phyloP scores from a whole-genome alignment of 2,888 invertebrate genomes.

The Drosophila planitibia region DNA sequence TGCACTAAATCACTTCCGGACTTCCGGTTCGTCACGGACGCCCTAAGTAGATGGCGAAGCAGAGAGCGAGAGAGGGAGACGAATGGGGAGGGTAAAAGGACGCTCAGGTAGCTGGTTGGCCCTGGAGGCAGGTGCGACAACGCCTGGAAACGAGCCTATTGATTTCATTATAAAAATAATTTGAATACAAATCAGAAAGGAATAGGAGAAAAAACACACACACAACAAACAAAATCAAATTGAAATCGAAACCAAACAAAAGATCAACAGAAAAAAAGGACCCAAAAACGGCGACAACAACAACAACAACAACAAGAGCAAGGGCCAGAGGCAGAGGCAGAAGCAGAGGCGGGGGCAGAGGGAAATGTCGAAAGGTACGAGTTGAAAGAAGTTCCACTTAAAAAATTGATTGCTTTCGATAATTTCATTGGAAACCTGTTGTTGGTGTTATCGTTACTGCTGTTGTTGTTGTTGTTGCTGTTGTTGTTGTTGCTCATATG shows the following conservation, averaged over 20 bases:
- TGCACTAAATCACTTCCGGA: constrained; percentile 84
- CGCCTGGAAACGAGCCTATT: constrained; percentile 50
- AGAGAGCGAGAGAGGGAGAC: neutral
- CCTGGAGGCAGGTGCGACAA: constrained; percentile 49
- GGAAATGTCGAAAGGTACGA: constrained; percentile 49
- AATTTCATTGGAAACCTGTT: constrained; percentile 78
- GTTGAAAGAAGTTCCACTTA: constrained; percentile 74
- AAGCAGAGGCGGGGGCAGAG: neutral
- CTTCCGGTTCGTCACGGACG: constrained; percentile 76
- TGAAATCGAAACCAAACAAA: constrained; percentile 77
- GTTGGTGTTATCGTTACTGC: constrained; percentile 28
- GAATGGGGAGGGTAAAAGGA: constrained; percentile 26
- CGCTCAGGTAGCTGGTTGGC: constrained; percentile 43
- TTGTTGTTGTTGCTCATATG: constrained; percentile 43
- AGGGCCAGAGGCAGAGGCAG: neutral
- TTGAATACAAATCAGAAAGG: constrained; percentile 72
- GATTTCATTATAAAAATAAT: constrained; percentile 72
- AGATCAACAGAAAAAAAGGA: constrained; percentile 40
- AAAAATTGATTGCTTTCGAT: constrained; percentile 80
- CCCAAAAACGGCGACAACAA: constrained; percentile 10
- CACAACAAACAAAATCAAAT: constrained; percentile 53
- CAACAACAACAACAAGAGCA: constrained; percentile 2
- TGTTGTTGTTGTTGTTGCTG: constrained; percentile 36
- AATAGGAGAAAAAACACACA: constrained; percentile 24
- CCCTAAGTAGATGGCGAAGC: constrained; percentile 38